A percentile compares a stretch with the other conserved stretches of the same genome.
phyloP scores from a whole-genome alignment of 2,888 invertebrate genomes.

The Habroteleia sp. region DNA sequence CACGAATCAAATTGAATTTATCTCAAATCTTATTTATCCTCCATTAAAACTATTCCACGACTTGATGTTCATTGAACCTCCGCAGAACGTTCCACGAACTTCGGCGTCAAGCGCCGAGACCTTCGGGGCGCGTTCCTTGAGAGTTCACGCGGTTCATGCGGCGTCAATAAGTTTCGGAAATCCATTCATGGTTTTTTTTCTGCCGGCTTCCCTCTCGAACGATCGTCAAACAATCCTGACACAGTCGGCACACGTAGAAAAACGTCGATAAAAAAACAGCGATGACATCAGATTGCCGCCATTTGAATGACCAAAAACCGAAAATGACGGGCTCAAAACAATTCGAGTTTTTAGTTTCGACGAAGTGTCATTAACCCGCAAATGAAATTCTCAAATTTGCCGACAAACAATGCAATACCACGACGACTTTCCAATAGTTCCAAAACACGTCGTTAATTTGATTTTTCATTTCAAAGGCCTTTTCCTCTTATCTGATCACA shows the following conservation, averaged over 20 bases:
- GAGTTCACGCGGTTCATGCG: constrained; percentile 17
- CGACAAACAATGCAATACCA: too few relatives aligned
- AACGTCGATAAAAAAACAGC: not conserved
- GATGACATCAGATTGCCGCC: not conserved
- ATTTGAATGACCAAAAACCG: constrained; percentile 8
- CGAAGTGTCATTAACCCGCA: not conserved
- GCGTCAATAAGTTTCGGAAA: constrained; percentile 27
- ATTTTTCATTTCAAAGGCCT: too few relatives aligned
- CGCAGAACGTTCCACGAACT: constrained; percentile 30
- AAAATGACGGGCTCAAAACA: not conserved
- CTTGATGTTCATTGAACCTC: constrained; percentile 25
- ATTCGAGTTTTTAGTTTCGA: too few relatives aligned
- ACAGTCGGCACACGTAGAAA: not conserved
- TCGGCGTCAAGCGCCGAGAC: constrained; percentile 18
- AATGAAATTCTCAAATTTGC: too few relatives aligned
- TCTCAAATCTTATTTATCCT: constrained; percentile 9
- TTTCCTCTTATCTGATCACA: too few relatives aligned
- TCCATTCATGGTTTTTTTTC: constrained; percentile 21
- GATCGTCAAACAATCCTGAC: constrained; percentile 4
- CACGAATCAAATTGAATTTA: constrained; percentile 13
- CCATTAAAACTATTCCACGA: constrained; percentile 20
- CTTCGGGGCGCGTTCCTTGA: constrained; percentile 20
- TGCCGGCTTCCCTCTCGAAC: constrained; percentile 3
- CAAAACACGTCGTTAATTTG: too few relatives aligned
- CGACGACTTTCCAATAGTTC: too few relatives aligned